Base-by-base conservation (phyloP, 2,888 invertebrate species). In the Tromatobia lineatoria region DNA sequence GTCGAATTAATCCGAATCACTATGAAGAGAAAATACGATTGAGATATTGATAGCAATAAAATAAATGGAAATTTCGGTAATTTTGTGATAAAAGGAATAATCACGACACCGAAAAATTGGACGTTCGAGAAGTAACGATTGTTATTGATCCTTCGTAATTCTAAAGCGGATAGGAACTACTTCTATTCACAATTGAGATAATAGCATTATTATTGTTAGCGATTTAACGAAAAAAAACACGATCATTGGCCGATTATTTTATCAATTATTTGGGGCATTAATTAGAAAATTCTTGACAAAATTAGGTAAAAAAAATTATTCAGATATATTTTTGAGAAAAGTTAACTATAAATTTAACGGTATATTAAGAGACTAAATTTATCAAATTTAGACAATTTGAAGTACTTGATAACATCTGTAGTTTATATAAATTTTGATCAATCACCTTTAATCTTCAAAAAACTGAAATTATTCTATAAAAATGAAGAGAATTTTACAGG, bases 1-100 rank as follows among this genome's bases (percentile, higher is more conserved):
- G 64, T 79, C 42, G 20, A 54, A 61, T 79, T 50, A 15, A 66
- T 71, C 57, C 38, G 52, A 78, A 54, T 54, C 23, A 8, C 29
- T 29, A 10, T 23, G 23, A 57, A 0, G 13, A 10, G 11, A 54
- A 23, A 25, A 57, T 23, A 57, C 2, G 11, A 57, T 25, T 3
- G 23, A 1, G 4, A 15, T 13, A 47, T 8, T 15, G 15, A 47
- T 47, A 4, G 2, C 7, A 8, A 42, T 42, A 42, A 42, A 42
- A 42, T 42, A 3, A 45, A 15, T 50, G 2, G 7, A 50, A 18
- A 50, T n/a, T 50, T 50, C 18, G n/a, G n/a, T 18, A 8, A 50
- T 13, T 18, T 50, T 4, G 3, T 8, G 11, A 3, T 13, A n/a
- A 47, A n/a, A 47, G 8, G 8, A 20, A 18, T 52, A 52, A 52